phyloP scores from a whole-genome alignment of 2,113 vertebrate genomes.

The Columba janthina region DNA sequence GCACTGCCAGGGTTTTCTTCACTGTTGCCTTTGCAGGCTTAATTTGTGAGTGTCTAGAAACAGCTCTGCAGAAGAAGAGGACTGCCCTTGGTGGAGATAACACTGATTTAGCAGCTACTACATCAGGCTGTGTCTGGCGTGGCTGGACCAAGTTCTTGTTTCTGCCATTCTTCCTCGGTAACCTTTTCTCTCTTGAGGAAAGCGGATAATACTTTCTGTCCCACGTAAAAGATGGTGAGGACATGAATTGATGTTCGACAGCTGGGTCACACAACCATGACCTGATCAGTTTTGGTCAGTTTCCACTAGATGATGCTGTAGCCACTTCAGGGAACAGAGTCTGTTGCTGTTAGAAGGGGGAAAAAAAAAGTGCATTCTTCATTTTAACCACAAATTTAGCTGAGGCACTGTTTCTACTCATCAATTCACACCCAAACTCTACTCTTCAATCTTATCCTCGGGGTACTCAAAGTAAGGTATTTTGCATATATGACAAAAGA shows the following conservation, averaged over 20 bases:
- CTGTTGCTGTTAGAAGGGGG: not conserved
- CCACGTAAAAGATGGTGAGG: not conserved
- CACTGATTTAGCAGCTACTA: not conserved
- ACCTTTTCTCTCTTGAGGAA: not conserved
- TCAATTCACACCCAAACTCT: not conserved
- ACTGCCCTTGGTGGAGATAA: not conserved
- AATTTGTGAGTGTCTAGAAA: not conserved
- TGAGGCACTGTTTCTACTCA: not conserved
- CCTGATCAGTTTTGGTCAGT: not conserved
- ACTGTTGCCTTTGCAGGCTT: not conserved
- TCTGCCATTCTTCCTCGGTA: not conserved
- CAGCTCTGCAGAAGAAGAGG: not conserved
- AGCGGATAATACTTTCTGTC: not conserved
- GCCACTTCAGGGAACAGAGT: not conserved
- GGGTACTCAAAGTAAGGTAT: not conserved
- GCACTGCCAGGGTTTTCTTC: not conserved
- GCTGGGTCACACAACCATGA: not conserved
- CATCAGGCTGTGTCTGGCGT: not conserved
- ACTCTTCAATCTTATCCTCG: not conserved
- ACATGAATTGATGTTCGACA: not conserved
- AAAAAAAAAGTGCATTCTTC: fast-evolving
- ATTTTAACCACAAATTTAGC: not conserved
- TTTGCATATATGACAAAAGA: not conserved
- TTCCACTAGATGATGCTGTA: constrained; percentile 9
- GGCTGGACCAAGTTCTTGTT: not conserved